Evolutionary conservation across 2,113 vertebrate species (phyloP).

Genomic region (Pygoscelis antarcticus): DNA sequence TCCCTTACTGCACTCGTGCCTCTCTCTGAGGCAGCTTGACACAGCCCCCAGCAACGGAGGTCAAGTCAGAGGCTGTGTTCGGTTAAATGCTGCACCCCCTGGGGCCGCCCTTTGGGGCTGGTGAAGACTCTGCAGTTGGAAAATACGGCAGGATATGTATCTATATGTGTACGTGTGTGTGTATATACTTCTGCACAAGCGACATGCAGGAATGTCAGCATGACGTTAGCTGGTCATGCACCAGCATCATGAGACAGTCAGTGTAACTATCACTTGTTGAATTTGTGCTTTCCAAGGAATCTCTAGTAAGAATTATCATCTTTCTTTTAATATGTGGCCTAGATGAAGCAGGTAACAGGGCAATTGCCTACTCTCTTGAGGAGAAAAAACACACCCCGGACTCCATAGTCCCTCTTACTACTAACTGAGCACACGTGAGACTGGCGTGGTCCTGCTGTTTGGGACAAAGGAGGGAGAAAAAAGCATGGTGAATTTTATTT

Average conservation of each 20-base stretch:
- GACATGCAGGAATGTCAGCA: accelerated
- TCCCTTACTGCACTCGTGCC: not conserved
- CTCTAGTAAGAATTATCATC: not conserved
- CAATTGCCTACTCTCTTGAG: not conserved
- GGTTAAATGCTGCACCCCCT: not conserved
- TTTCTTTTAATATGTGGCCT: not conserved
- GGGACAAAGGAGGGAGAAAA: not conserved
- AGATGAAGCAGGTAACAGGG: not conserved
- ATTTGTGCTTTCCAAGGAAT: not conserved
- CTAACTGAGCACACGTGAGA: not conserved
- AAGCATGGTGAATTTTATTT: not conserved
- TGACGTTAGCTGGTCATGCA: not conserved
- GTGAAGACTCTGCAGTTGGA: not conserved
- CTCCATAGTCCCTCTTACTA: not conserved
- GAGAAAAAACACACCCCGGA: not conserved
- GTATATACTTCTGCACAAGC: not conserved
- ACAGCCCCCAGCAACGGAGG: not conserved
- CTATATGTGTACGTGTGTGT: accelerated
- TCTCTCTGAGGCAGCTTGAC: not conserved
- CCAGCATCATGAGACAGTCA: not conserved
- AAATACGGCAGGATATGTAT: accelerated
- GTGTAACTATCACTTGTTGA: not conserved
- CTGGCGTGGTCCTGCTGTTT: no score
- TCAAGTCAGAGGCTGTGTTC: not conserved
- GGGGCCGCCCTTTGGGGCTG: accelerated